Evolutionary conservation across 2,888 invertebrate species (phyloP), one percentile per base, ranked within the genome.

Genomic region (Meiosimyza platycephala): DNA sequence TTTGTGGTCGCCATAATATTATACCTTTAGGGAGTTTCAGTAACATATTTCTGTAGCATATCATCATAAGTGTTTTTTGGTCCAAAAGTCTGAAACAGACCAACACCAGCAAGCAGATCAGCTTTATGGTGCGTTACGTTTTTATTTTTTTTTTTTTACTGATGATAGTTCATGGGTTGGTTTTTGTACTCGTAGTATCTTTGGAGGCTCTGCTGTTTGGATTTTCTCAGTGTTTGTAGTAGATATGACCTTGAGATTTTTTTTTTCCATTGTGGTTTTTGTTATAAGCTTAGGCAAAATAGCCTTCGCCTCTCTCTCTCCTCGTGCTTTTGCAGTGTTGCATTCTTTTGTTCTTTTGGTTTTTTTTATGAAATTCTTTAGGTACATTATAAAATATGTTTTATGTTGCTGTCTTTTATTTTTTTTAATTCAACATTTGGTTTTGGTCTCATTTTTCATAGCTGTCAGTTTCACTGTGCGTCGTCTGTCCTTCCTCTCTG

Each of bases 401-500:
- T 3, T 28, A 28, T 28, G 28, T 28, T 22, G 22, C 22, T 48
- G 16, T 18, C 40, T 11, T 22, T 48, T 22, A n/a, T 51, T 64
- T 18, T 64, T 40, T 16, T 18, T 22, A 51, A 50, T 18, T 50
- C 28, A 50, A 15, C 18, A 64, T 64, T 64, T 64, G 64, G 13
- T 15, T 64, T n/a, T 22, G 50, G 64, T 50, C 50, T 64, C 28
- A 64, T 64, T 64, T 64, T 64, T 64, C 64, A 64, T 50, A 28
- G 51, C 64, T 22, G 28, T 51, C 51, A 28, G 18, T 51, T 28
- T 50, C 15, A 13, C 63, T 48, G 47, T 63, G 16, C 40, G 15
- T 2, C 55, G 55, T 11, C 16, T 55, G 18, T 55, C 22, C 55
- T 11, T 55, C 55, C 55, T 22, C 54, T n/a, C 13, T n/a, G n/a